Conservation (phyloP, 2,888 invertebrate genomes). For the Podabrus alpinus region DNA sequence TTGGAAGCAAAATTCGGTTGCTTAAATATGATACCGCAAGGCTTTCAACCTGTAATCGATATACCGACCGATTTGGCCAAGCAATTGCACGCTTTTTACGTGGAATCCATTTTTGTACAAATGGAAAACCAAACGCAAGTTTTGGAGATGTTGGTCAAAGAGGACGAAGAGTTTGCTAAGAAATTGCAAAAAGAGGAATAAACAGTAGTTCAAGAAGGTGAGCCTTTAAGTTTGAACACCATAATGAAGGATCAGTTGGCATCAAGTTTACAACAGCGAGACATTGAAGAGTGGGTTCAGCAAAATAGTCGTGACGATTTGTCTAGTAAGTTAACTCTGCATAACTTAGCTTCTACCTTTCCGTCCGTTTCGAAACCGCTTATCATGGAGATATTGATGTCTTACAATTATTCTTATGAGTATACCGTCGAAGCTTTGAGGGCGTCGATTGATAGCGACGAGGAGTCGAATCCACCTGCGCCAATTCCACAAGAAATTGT, state of each 20-base stretch:
- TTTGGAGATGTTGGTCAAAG: slow-evolving; percentile 61
- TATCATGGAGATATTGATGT: slow-evolving; percentile 70
- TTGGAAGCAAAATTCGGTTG: slow-evolving; percentile 68
- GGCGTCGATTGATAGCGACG: slow-evolving; percentile 52
- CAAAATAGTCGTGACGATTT: slow-evolving; percentile 62
- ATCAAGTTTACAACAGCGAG: slow-evolving; percentile 36
- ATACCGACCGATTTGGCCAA: slow-evolving; percentile 67
- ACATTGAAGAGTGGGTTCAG: slow-evolving; percentile 35
- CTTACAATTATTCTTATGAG: slow-evolving; percentile 70
- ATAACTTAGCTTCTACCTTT: slow-evolving; percentile 72
- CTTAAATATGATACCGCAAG: slow-evolving; percentile 59
- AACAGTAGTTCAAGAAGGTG: slow-evolving; percentile 10
- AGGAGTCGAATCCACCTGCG: slow-evolving; percentile 47
- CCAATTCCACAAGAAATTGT: slow-evolving; percentile 53
- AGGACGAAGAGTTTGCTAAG: slow-evolving; percentile 72
- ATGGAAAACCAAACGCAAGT: slow-evolving; percentile 65
- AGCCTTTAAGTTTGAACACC: slow-evolving; percentile 21
- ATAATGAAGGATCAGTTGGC: slow-evolving; percentile 66
- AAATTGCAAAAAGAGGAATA: slow-evolving; percentile 60
- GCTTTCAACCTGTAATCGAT: slow-evolving; percentile 65
- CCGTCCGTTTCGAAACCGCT: slow-evolving; percentile 68
- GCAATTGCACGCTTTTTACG: slow-evolving; percentile 71
- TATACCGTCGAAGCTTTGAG: slow-evolving; percentile 68
- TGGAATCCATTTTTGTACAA: slow-evolving; percentile 72
- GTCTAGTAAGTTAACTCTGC: slow-evolving; percentile 71